Conservation (phyloP, 1,140 invertebrate genomes). For the Camponotus vicinus region DNA sequence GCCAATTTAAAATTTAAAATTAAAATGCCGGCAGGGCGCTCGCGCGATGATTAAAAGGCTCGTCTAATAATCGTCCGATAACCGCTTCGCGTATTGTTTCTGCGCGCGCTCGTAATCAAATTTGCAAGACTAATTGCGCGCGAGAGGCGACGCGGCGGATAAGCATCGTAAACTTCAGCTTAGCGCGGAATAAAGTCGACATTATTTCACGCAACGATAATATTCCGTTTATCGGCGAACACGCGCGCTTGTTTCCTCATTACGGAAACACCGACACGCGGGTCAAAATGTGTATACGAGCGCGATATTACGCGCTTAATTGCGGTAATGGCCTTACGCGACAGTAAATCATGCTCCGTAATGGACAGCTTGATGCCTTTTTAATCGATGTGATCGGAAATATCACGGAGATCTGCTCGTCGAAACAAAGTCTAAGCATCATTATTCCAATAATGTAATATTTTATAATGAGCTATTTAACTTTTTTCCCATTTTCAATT, state of each 20-base stretch:
- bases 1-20: constrained; percentile 58
- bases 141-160: constrained; percentile 30
- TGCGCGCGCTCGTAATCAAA: constrained; percentile 54
- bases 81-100: constrained; percentile 49
- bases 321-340: constrained; percentile 29
- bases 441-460: background rate
- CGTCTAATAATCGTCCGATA: constrained; percentile 51
- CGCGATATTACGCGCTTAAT: constrained; percentile 30
- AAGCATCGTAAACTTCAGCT: constrained; percentile 64
- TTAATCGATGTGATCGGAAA: constrained; percentile 11
- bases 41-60: constrained; percentile 49
- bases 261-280: constrained; percentile 25
- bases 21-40: constrained; percentile 31
- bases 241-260: background rate
- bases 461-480: background rate
- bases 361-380: constrained; percentile 26
- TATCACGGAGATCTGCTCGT: background rate
- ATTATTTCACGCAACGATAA: constrained; percentile 64
- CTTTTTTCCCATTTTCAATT: no score
- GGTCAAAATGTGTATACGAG: constrained; percentile 35
- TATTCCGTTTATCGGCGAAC: constrained; percentile 51
- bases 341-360: constrained; percentile 27
- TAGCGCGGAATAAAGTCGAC: constrained; percentile 60
- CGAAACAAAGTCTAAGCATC: background rate
- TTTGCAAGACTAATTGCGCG: constrained; percentile 60